These are phyloP conservation scores for Vireo altiloquus DNA, from an alignment of 2,113 vertebrate genomes.

Conservation along the genomic window DNA sequence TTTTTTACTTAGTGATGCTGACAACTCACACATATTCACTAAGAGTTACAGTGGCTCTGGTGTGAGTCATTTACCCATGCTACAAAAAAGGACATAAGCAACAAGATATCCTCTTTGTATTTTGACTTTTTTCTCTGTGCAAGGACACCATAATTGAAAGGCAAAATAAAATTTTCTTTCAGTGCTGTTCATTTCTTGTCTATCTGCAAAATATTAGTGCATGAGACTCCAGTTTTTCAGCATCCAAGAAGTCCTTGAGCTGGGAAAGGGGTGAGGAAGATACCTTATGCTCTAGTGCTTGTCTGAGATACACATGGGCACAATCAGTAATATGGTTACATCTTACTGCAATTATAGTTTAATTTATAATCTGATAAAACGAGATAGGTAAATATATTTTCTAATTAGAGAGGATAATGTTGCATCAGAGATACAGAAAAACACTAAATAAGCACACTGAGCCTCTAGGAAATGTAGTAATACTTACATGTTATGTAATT, in stretches of 20 bases:
- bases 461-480: constrained; percentile 3
- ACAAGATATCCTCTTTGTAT: neutral
- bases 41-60: neutral
- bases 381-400: neutral
- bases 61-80: neutral
- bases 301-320: neutral
- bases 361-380: neutral
- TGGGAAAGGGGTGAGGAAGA: neutral
- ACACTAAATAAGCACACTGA: constrained; percentile 6
- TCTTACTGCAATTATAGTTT: neutral
- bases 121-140: neutral
- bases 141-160: neutral
- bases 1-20: neutral
- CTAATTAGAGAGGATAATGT: constrained; percentile 5
- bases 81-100: neutral
- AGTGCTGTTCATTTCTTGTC: neutral
- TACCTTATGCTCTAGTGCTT: neutral
- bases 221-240: neutral
- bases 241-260: neutral
- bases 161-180: neutral
- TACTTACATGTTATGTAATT: neutral
- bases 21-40: neutral
- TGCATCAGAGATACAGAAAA: neutral
- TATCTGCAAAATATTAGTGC: neutral
- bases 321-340: neutral